Percentiles rank a stretch among this genome's conserved stretches.
These are phyloP conservation scores for Lutjanus argentimaculatus DNA, from an alignment of 2,797 vertebrate genomes.

Conservation along the genomic window DNA sequence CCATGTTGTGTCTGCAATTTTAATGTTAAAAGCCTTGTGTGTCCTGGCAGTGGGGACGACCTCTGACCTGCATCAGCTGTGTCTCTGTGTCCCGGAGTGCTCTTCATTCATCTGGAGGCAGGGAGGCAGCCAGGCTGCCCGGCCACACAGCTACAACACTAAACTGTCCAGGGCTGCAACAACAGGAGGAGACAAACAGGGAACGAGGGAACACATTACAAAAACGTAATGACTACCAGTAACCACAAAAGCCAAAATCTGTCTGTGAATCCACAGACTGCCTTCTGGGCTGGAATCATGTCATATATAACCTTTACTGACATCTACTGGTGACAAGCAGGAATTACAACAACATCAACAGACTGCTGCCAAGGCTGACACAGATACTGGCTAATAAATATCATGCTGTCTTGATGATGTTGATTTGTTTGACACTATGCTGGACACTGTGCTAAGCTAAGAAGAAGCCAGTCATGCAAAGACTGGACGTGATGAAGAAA, in stretches of 20 bases:
- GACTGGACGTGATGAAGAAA: not conserved
- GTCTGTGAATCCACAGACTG: not conserved
- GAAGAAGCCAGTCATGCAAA: not conserved
- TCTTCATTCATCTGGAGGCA: constrained; percentile 99
- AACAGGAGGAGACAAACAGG: not conserved
- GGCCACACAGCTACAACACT: constrained; percentile 49
- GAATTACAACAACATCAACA: constrained; percentile 20
- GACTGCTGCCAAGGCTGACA: not conserved
- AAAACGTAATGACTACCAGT: not conserved
- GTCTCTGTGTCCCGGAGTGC: constrained; percentile 74
- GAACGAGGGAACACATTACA: not conserved
- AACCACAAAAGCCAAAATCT: not conserved
- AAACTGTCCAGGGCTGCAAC: constrained; percentile 27
- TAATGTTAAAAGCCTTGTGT: not conserved
- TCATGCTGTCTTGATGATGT: not conserved
- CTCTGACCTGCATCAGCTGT: constrained; percentile 78
- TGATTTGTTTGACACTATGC: not conserved
- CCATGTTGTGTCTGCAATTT: not conserved
- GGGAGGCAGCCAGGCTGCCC: constrained; percentile 93
- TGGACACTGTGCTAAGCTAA: not conserved
- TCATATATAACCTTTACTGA: constrained; percentile 2
- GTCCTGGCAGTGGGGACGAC: not conserved
- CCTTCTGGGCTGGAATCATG: not conserved
- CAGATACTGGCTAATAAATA: not conserved
- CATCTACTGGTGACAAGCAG: constrained; percentile 16